Evolutionary conservation across 2,888 invertebrate genomes (phyloP), one percentile per base, ranked within the genome.

Genomic region (Actias luna): DNA sequence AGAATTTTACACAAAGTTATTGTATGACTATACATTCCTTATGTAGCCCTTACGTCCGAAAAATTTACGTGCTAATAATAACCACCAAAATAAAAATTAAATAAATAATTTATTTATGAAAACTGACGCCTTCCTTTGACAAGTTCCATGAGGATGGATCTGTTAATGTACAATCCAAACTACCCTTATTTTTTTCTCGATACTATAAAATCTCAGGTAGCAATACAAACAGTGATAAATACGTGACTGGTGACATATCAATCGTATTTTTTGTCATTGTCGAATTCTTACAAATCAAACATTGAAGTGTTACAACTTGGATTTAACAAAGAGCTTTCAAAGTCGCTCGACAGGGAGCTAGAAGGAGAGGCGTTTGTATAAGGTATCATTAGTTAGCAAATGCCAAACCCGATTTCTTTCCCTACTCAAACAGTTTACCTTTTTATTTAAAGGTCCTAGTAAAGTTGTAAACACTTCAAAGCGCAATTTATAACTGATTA

Each of bases 211-310:
- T 74, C 73, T 82, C 92, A 92, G 92, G 92, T 92, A 92, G 89
- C 80, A 83, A 87, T 82, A 83, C 89, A 89, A 90, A 91, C 87
- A 90, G 82, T 82, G 79, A 88, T 88, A 91, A 91, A 91, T 89
- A 89, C 87, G 87, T 85, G 80, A 63, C 63, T 64, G 64, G 60
- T 64, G 80, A 92, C 82, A 81, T 91, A 84, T 92, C 91, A 91
- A 92, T 92, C 84, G 88, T 78, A 81, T 50, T 88, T 84, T 87
- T 86, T 88, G 77, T 71, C 72, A 75, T 82, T 84, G 84, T 85
- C 85, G 80, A 83, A 86, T 89, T 91, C 90, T 85, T 87, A 87
- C 89, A 91, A 89, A 92, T 92, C 91, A 90, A 91, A 92, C 82
- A 89, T 85, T 87, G 90, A 88, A 91, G 92, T 92, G 92, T 91